These are phyloP conservation scores for Alectoris magna DNA, from an alignment of 2,797 vertebrate genomes.

Conservation along the genomic window DNA sequence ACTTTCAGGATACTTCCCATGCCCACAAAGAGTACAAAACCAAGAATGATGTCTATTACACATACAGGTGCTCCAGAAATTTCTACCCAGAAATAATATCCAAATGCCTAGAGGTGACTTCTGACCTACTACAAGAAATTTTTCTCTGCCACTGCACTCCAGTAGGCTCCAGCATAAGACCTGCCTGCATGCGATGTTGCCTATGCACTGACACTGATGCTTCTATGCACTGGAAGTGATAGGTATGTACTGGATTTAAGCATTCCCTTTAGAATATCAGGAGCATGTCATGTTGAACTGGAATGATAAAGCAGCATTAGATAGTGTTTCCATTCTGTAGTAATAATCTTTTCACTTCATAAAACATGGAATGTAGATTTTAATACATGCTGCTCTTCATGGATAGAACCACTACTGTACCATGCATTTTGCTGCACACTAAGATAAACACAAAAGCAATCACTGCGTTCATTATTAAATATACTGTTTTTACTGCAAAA, in stretches of 20 bases:
- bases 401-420: not conserved
- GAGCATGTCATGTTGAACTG: not conserved
- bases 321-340: not conserved
- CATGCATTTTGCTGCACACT: not conserved
- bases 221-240: not conserved
- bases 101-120: not conserved
- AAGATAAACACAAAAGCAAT: not conserved
- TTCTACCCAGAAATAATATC: not conserved
- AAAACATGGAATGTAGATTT: not conserved
- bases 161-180: not conserved
- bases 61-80: not conserved
- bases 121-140: not conserved
- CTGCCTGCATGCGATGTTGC: not conserved
- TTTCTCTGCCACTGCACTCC: not conserved
- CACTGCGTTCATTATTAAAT: not conserved
- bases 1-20: not conserved
- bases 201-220: not conserved
- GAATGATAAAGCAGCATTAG: not conserved
- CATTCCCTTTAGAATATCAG: not conserved
- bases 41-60: accelerated
- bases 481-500: not conserved
- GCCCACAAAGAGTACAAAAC: not conserved
- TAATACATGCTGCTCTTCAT: not conserved
- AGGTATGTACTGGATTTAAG: not conserved
- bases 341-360: not conserved